A percentile compares a stretch with the other conserved stretches of the same genome.
phyloP scores from a whole-genome alignment of 2,113 vertebrate species.

The Megaceryle maxima region DNA sequence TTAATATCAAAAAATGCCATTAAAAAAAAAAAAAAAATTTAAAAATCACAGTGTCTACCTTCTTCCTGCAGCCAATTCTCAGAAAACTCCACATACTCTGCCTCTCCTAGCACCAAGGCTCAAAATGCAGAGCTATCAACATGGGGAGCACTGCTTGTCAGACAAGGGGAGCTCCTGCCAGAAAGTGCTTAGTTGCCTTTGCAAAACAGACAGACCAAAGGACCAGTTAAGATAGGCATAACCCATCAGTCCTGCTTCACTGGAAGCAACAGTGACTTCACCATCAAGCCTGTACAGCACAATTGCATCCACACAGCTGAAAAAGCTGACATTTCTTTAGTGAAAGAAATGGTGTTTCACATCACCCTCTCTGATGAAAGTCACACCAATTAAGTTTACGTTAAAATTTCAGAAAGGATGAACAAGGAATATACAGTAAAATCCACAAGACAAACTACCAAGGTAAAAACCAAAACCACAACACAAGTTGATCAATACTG shows the following conservation, averaged over 20 bases:
- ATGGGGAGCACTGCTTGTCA: fast-evolving
- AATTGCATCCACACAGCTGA: fast-evolving
- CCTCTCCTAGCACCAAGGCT: not conserved
- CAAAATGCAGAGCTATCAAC: not conserved
- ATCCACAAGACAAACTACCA: not conserved
- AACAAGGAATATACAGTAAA: not conserved
- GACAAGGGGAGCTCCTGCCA: not conserved
- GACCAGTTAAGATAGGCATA: not conserved
- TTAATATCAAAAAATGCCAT: not conserved
- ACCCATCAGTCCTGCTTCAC: not conserved
- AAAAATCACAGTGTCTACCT: not conserved
- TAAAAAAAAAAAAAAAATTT: too few species aligned
- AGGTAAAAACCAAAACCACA: not conserved
- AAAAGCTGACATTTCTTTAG: not conserved
- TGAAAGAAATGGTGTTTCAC: not conserved
- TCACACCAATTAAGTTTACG: not conserved
- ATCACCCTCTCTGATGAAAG: not conserved
- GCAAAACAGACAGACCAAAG: not conserved
- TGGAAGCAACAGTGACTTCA: not conserved
- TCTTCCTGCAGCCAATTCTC: not conserved
- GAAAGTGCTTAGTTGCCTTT: not conserved
- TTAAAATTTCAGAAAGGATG: not conserved
- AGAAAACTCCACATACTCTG: not conserved
- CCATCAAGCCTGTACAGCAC: not conserved
- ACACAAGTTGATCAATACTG: not conserved